phyloP scores from a whole-genome alignment of 2,113 vertebrate species.

The Hiodon tergisus region DNA sequence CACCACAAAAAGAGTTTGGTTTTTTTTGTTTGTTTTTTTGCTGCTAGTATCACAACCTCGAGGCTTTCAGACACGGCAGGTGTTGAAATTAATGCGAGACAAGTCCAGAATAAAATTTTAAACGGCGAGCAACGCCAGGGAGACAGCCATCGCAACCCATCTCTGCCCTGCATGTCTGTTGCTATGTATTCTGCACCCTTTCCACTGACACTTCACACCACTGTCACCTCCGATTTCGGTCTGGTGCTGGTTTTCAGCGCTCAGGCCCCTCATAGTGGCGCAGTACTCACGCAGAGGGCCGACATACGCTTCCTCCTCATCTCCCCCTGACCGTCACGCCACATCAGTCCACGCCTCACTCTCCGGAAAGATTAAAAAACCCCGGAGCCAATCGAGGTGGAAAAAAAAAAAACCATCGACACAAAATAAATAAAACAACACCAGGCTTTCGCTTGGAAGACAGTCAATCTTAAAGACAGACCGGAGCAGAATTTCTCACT shows the following conservation, averaged over 20 bases:
- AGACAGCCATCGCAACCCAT: no score
- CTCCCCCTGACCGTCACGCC: background rate
- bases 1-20: background rate
- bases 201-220: background rate
- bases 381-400: background rate
- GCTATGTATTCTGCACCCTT: background rate
- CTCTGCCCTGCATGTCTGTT: no score
- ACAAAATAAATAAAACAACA: no score
- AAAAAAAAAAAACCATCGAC: background rate
- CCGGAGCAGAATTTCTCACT: no score
- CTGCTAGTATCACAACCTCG: background rate
- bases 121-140: background rate
- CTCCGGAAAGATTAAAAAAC: background rate
- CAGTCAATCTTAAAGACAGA: no score
- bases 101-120: background rate
- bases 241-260: background rate
- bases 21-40: background rate
- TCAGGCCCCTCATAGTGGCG: no score
- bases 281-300: background rate
- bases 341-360: background rate
- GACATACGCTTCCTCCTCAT: background rate
- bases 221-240: background rate
- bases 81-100: background rate
- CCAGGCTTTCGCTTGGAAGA: no score
- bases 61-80: background rate